phyloP scores from a whole-genome alignment of 2,797 vertebrate genomes.

The Pseudomugil tenellus region DNA sequence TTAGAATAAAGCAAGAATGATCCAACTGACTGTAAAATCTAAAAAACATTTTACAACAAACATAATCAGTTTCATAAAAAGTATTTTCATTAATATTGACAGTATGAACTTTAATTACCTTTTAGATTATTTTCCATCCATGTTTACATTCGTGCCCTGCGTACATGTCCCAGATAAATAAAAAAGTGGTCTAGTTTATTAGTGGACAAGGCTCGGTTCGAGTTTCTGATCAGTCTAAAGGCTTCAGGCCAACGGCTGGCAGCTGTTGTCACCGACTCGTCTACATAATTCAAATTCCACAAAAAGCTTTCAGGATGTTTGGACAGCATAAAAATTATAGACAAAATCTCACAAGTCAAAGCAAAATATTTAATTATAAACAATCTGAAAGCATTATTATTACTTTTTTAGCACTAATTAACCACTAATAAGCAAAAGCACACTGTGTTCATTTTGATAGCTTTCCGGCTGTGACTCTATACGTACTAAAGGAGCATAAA shows the following conservation, averaged over 20 bases:
- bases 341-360: neutral
- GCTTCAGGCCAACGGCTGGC: constrained; percentile 5
- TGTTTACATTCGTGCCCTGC: neutral
- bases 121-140: neutral
- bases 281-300: constrained; percentile 21
- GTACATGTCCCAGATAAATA: constrained; percentile 1
- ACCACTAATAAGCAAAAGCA: constrained; percentile 1
- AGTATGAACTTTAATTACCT: neutral
- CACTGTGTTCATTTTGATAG: neutral
- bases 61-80: neutral
- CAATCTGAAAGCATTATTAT: constrained; percentile 8
- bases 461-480: neutral
- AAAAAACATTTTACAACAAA: neutral
- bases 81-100: neutral
- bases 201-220: constrained; percentile 11
- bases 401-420: neutral
- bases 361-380: constrained; percentile 1
- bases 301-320: neutral
- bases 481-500: neutral
- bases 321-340: neutral
- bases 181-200: constrained; percentile 4
- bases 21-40: neutral
- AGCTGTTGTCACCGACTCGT: constrained; percentile 6
- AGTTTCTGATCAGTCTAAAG: constrained; percentile 24
- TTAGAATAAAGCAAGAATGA: neutral